A percentile compares a stretch with the other conserved stretches of the same genome.
phyloP scores from a whole-genome alignment of 2,113 vertebrate genomes.

The Prunella himalayana region DNA sequence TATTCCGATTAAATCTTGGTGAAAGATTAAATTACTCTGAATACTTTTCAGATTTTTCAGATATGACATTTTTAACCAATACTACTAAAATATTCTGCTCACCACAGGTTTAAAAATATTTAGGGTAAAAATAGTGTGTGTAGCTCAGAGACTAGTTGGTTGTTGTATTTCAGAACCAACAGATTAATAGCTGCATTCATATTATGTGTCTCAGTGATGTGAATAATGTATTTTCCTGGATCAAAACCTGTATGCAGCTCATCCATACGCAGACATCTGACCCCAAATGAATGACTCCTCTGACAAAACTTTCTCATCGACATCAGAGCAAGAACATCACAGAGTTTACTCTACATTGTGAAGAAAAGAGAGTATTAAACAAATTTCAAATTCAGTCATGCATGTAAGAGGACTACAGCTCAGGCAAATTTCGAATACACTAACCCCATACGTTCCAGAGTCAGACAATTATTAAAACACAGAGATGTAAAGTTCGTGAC shows the following conservation, averaged over 20 bases:
- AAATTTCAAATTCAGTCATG: neutral
- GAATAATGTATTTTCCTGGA: neutral
- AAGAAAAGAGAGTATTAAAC: neutral
- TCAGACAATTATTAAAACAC: neutral
- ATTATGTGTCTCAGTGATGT: neutral
- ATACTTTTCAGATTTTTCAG: conserved; percentile 59
- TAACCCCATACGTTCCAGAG: neutral
- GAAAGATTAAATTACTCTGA: conserved; percentile 74
- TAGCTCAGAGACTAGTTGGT: neutral
- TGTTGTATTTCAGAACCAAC: neutral
- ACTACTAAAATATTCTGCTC: conserved; percentile 41
- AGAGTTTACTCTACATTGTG: neutral
- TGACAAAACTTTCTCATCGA: neutral
- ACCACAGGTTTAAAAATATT: conserved; percentile 3
- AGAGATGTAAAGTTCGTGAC: neutral
- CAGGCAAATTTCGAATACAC: neutral
- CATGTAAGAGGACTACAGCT: neutral
- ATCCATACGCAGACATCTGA: neutral
- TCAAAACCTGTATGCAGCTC: neutral
- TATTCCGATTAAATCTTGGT: conserved; percentile 73
- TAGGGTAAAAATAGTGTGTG: neutral
- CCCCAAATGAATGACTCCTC: neutral
- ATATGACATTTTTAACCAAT: conserved; percentile 54
- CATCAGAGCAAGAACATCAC: neutral
- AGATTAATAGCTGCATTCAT: neutral